These are phyloP conservation scores for Zhengitettix transpicula DNA, from an alignment of 2,888 invertebrate genomes.

Conservation along the genomic window DNA sequence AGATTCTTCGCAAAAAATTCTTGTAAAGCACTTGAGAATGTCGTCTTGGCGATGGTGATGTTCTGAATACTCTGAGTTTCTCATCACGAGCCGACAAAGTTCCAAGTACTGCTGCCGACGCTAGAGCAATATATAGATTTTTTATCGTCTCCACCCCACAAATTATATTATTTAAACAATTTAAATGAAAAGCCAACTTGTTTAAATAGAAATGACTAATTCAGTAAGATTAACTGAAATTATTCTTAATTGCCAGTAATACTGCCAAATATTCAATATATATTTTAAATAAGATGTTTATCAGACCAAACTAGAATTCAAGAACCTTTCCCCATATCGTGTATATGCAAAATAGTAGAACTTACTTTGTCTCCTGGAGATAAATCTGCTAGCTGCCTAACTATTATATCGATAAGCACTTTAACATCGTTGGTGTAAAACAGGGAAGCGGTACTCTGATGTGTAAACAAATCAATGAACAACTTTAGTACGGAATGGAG, in stretches of 20 bases:
- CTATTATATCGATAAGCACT: conserved; percentile 84
- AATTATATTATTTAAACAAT: no score
- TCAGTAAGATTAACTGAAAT: no score
- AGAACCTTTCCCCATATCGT: not conserved
- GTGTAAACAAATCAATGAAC: conserved; percentile 70
- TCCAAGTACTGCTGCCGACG: conserved; percentile 61
- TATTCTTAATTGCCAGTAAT: no score
- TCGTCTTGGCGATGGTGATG: conserved; percentile 68
- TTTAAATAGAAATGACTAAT: no score
- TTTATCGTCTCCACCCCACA: no score
- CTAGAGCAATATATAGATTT: conserved; percentile 24
- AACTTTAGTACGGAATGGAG: conserved; percentile 79
- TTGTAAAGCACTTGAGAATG: conserved; percentile 66
- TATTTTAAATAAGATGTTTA: no score
- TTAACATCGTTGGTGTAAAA: conserved; percentile 92
- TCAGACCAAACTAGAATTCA: no score
- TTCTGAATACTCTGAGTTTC: conserved; percentile 64
- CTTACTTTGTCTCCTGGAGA: conserved; percentile 69
- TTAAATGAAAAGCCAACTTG: no score
- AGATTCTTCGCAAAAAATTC: conserved; percentile 72
- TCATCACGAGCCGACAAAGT: conserved; percentile 61
- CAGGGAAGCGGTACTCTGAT: conserved; percentile 60
- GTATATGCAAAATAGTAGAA: conserved; percentile 4
- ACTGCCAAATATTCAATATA: no score
- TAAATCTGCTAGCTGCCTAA: conserved; percentile 77